Percentiles rank a stretch among this genome's conserved stretches.
These are phyloP conservation scores for Martes flavigula DNA, from an alignment of 2,797 vertebrate species.

Conservation along the genomic window DNA sequence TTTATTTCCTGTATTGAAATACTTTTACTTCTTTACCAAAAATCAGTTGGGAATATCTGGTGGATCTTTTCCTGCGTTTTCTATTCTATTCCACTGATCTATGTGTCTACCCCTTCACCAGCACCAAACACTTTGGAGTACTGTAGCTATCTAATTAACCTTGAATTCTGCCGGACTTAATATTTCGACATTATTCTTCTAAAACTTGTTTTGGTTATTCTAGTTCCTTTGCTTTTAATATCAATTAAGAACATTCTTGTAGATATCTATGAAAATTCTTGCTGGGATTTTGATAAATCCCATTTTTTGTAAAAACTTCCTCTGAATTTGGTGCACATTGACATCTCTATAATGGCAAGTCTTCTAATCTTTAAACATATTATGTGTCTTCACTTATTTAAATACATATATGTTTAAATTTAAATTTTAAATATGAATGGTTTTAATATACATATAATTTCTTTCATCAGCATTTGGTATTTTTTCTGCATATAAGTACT, in stretches of 20 bases:
- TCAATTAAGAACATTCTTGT: not conserved
- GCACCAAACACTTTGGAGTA: not conserved
- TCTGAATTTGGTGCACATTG: not conserved
- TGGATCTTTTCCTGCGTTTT: not conserved
- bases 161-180: not conserved
- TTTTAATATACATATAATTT: not conserved
- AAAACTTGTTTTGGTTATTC: not conserved
- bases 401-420: not conserved
- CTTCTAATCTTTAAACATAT: not conserved
- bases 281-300: not conserved
- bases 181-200: not conserved
- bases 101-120: not conserved
- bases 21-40: not conserved
- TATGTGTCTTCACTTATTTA: not conserved
- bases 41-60: not conserved
- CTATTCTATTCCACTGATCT: not conserved
- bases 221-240: not conserved
- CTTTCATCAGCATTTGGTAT: not conserved
- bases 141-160: not conserved
- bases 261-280: not conserved
- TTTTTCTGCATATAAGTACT: not conserved
- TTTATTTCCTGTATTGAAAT: not conserved
- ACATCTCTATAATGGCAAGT: not conserved
- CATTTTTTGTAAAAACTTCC: not conserved
- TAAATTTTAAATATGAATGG: no score